Evolutionary conservation across 2,113 vertebrate species (phyloP), one percentile per base, ranked within the genome.

Genomic region (Tylochromis polylepis): DNA sequence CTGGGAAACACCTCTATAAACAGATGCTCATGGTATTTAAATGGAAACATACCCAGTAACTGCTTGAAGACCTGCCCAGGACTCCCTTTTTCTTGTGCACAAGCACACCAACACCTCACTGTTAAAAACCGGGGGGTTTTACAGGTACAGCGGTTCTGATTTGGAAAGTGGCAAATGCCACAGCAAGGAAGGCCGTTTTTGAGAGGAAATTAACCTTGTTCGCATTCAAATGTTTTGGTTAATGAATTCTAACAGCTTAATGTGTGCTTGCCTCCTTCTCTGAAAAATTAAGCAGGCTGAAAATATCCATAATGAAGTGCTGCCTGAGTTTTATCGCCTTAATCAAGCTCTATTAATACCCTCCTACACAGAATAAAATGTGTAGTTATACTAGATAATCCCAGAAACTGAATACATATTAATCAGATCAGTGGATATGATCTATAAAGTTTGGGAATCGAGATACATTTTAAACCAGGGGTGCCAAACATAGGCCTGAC

Each of bases 1-100:
- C 88, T 93, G 95, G 95, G 95, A 96, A 96, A 96, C 94, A 95
- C 94, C 95, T 85, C 85, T 83, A 90, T 95, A 95, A 96, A 96
- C 93, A 92, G 88, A 89, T 57, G 59, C 89, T 91, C 82, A 84
- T 93, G 91, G 89, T 95, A 94, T 88, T 88, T 89, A 51, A 85
- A 92, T 94, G 94, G 96, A 95, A 95, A 96, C 85, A 90, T 85
- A 89, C 88, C 87, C 89, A 29, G 82, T 92, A 89, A 89, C 84
- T 38, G 60, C 79, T 95, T 93, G 91, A 96, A 91, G 92, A 80
- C 55, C 67, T 82, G 87, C 83, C 87, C 92, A 88, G 93, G 94
- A 92, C 91, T 93, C 93, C 93, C 91, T 46, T 90, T 81, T 90
- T 90, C 82, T 58, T 94, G 84, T 89, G 85, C 70, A 89, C 79